Evolutionary conservation across 2,113 vertebrate genomes (phyloP).

Genomic region (Phaethon lepturus): DNA sequence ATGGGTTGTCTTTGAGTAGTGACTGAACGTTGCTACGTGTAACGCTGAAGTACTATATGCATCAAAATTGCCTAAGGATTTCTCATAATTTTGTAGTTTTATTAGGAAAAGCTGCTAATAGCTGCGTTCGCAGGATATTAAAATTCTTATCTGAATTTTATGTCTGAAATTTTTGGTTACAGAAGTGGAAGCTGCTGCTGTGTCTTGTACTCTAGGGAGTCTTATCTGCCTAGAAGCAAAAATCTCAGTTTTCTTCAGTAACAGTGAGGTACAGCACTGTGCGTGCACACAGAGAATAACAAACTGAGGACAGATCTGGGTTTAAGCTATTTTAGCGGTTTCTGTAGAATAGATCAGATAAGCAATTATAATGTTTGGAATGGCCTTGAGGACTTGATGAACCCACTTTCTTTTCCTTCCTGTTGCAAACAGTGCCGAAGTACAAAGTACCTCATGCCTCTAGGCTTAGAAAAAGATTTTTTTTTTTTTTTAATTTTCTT

Average conservation of each 20-base stretch:
- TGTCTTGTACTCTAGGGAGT: slow-evolving; percentile 16
- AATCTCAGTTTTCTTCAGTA: slow-evolving; percentile 20
- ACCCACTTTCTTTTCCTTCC: slow-evolving; percentile 30
- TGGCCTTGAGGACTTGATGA: slow-evolving; percentile 34
- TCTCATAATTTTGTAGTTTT: neutral
- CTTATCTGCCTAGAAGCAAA: slow-evolving; percentile 49
- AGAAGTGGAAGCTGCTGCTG: slow-evolving; percentile 23
- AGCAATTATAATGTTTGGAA: neutral
- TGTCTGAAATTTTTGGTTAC: slow-evolving; percentile 36
- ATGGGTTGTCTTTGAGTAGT: neutral
- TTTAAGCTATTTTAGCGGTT: slow-evolving; percentile 41
- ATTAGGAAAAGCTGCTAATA: slow-evolving; percentile 60
- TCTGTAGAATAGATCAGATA: neutral
- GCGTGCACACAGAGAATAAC: slow-evolving; percentile 11
- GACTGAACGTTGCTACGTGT: neutral
- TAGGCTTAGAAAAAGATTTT: neutral
- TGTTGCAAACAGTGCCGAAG: neutral
- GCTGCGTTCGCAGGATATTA: slow-evolving; percentile 43
- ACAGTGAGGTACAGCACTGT: neutral
- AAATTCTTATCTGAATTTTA: slow-evolving; percentile 49
- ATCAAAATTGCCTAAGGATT: neutral
- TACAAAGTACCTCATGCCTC: neutral
- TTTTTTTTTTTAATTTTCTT: neutral
- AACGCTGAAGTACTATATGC: neutral
- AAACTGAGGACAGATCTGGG: neutral